Evolutionary conservation across 1,140 invertebrate species (phyloP), one percentile per base, ranked within the genome.

Genomic region (Megalonaias nervosa): DNA sequence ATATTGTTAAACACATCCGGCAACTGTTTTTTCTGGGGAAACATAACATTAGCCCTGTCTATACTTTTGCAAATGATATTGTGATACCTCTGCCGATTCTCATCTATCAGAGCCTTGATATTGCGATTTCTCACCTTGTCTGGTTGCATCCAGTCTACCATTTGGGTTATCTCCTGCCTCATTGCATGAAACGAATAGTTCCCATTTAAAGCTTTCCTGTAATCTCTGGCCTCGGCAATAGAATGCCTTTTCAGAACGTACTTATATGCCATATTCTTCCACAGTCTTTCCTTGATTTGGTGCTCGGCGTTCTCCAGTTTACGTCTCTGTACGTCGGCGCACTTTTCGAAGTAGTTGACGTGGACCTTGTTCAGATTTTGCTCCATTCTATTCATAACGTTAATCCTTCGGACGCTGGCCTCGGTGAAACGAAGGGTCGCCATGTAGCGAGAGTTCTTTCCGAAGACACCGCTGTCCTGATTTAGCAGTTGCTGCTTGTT

Each of bases 211-310:
- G 82, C 82, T 21, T 71, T 81, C 6, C 71, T 23, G 38, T 79
- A 77, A 59, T 79, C 73, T 9, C 60, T 58, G 16, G 71, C 66
- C 13, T 62, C 11, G 38, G 55, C 56, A 21, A 83, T 76, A 26
- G 72, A 78, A 23, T 83, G 82, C n/a, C 65, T 71, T 48, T 70
- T 77, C 56, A 83, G 55, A 60, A 83, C 82, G 17, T 79, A 16
- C 60, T 75, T 79, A 71, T 83, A 83, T 16, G 79, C 82, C 4
- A 76, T 38, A 23, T 71, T 65, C 23, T 77, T 77, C 16, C 67
- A 61, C 16, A 68, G 66, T 38, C 67, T 73, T 15, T 81, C 62
- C 3, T 73, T 58, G 11, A 81, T 68, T 48, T 67, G 68, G 15
- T 72, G 23, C 48, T 71, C 60, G 2, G 70, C 62, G 14, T 73